Conservation (phyloP, 2,888 invertebrate genomes). For the Papilio elwesi region DNA sequence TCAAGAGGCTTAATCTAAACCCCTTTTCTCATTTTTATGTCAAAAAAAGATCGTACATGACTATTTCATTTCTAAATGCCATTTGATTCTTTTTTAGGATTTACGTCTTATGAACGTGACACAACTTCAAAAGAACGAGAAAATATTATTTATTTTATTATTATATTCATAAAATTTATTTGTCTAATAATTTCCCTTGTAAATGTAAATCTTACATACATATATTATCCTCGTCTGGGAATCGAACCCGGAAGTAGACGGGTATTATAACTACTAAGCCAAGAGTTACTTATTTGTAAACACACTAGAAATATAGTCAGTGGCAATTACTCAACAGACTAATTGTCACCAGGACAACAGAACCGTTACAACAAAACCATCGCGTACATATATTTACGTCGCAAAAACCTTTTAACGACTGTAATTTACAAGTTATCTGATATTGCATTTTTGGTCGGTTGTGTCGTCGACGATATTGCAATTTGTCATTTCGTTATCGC, state of each 20-base stretch:
- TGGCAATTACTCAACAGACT: no score
- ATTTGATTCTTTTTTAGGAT: conserved; percentile 65
- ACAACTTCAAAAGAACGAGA: conserved; percentile 36
- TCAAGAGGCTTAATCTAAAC: conserved; percentile 80
- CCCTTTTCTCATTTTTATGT: conserved; percentile 81
- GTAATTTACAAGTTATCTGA: conserved; percentile 32
- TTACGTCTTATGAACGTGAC: conserved; percentile 52
- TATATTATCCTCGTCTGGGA: no score
- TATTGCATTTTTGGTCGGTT: conserved; percentile 47
- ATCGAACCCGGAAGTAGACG: background rate
- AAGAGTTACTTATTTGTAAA: background rate
- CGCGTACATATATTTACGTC: conserved; percentile 1
- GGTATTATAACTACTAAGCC: background rate
- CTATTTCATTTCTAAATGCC: conserved; percentile 78
- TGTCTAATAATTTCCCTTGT: no score
- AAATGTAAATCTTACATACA: no score
- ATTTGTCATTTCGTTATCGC: conserved; percentile 74
- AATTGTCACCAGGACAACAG: conserved; percentile 11
- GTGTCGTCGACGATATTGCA: conserved; percentile 62
- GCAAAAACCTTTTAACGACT: conserved; percentile 35
- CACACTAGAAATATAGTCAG: background rate
- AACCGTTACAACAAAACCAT: conserved; percentile 18
- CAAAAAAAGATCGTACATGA: conserved; percentile 77
- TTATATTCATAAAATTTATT: no score
- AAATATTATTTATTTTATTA: conserved; percentile 1